Base-by-base conservation (phyloP, 2,797 vertebrate species). In the Harpagifer antarcticus region DNA sequence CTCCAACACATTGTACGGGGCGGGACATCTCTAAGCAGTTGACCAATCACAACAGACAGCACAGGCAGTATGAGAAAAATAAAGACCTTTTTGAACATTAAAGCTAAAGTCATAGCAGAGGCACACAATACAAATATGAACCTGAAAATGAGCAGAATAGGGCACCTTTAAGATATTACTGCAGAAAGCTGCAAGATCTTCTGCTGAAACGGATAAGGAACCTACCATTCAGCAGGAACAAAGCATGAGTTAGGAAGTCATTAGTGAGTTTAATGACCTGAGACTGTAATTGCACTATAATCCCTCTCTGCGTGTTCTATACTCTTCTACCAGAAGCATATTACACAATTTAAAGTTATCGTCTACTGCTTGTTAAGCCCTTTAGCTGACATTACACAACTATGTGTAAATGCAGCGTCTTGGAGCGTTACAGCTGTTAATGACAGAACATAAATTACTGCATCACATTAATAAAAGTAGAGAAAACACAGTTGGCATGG, bases 201-300 rank as follows among this genome's bases (percentile, higher is more conserved):
- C 19, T 43, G 19, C 49, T 13, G 14, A n/a, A 65, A 43, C 27
- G n/a, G 54, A 15, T 10, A 37, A 37, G 1, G 12, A 33, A 52
- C 60, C 85, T 79, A 60, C 71, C 68, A 84, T 84, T 87, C 79
- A 72, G 57, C 16, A 44, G 37, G 47, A 71, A 52, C 48, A 82
- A 85, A 77, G 61, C 27, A 58, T 8, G 31, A 52, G 75, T 50
- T 15, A 10, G 19, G 31, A 75, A 72, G 83, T 79, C 85, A 89
- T 88, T 76, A 82, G 15, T 9, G 74, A 59, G 63, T 61, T 69
- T 63, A 74, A 86, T 54, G 70, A 85, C 78, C 63, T 49, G 57
- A 82, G 74, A 68, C 53, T 27, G 33, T 74, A 87, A 85, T 88
- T 85, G 80, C 56, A 79, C 53, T 64, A 60, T 76, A 55, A 72